These are phyloP conservation scores for Hemicordylus capensis DNA, from an alignment of 2,113 vertebrate genomes.

Conservation along the genomic window DNA sequence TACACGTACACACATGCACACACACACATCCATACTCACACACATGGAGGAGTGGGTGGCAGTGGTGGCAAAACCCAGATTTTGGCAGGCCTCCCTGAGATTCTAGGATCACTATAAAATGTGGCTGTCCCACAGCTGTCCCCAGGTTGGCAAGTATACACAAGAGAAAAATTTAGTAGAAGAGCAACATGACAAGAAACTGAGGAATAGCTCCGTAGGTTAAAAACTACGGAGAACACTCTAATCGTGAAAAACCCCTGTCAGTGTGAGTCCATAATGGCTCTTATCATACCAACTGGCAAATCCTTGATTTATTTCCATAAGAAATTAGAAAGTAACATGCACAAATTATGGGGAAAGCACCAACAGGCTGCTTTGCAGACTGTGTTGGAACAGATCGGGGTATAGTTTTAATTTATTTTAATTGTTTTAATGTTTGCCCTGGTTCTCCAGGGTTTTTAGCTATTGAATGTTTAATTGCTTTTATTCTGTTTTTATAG, in stretches of 20 bases:
- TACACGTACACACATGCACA: too few relatives aligned
- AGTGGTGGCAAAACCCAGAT: background rate
- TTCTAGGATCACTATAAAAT: too few relatives aligned
- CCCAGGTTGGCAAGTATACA: background rate
- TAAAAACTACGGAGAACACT: background rate
- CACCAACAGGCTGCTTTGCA: background rate
- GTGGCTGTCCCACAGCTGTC: too few relatives aligned
- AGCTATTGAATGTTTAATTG: too few relatives aligned
- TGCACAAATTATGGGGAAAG: background rate
- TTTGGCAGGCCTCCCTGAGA: too few relatives aligned
- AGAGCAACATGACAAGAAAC: background rate
- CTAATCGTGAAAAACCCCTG: background rate
- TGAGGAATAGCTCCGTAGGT: background rate
- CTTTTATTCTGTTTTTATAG: too few relatives aligned
- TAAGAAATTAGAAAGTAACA: background rate
- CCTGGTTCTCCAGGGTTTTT: too few relatives aligned
- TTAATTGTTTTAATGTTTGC: too few relatives aligned
- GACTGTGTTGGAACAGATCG: conserved; percentile 12
- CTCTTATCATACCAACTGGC: background rate
- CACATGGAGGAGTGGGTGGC: too few relatives aligned
- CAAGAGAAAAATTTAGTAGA: background rate
- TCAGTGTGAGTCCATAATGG: background rate
- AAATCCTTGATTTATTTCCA: background rate
- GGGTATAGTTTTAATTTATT: too few relatives aligned
- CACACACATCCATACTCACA: too few relatives aligned